Evolutionary conservation across 1,140 invertebrate genomes (phyloP).

Genomic region (Drosophila biarmipes): DNA sequence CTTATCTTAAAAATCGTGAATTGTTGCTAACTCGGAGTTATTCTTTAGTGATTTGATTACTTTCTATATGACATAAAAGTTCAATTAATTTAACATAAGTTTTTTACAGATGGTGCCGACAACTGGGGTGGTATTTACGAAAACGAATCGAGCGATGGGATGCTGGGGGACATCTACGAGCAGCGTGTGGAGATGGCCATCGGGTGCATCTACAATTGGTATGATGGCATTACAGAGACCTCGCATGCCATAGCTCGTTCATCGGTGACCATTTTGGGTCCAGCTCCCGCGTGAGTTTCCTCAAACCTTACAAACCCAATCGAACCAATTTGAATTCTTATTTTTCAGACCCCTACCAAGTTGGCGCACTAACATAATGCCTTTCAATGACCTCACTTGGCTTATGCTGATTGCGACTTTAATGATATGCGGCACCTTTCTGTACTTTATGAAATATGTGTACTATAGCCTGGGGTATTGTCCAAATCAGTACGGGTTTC

Average conservation of each 20-base stretch:
- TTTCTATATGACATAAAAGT: background rate
- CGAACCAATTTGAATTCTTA: background rate
- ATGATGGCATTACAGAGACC: conserved; percentile 72
- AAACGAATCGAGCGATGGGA: conserved; percentile 66
- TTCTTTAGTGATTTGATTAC: no score
- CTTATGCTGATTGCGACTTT: conserved; percentile 58
- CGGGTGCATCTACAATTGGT: conserved; percentile 83
- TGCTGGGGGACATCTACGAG: conserved; percentile 72
- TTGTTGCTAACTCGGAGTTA: no score
- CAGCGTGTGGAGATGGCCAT: conserved; percentile 78
- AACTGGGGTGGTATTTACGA: conserved; percentile 80
- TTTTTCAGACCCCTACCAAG: conserved; percentile 50
- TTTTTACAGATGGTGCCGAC: conserved; percentile 66
- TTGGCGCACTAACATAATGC: conserved; percentile 72
- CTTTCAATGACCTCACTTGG: conserved; percentile 66
- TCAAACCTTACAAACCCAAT: rapidly evolving
- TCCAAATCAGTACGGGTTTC: background rate
- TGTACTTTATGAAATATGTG: conserved; percentile 57
- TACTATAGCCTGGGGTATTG: conserved; percentile 3
- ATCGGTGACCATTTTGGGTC: conserved; percentile 72
- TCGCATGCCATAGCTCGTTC: conserved; percentile 74
- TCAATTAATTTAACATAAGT: background rate
- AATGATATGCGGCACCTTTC: conserved; percentile 39
- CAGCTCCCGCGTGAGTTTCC: conserved; percentile 63
- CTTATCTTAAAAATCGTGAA: no score